Conservation (phyloP, 2,797 vertebrate species). For the Smutsia temminckii region DNA sequence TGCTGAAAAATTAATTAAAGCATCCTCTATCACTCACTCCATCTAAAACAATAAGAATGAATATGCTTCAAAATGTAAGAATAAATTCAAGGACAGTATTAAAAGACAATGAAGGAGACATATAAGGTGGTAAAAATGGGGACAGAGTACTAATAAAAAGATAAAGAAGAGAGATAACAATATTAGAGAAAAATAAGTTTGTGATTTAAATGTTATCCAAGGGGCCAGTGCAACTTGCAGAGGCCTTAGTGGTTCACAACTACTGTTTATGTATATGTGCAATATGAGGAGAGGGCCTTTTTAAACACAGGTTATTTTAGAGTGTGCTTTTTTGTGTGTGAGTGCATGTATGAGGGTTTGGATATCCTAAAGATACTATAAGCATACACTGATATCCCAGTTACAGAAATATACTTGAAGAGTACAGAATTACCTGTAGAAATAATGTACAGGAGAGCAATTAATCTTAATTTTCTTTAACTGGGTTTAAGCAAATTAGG, state of each 20-base stretch:
- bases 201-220: neutral
- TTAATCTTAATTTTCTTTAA: conserved; percentile 31
- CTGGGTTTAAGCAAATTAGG: neutral
- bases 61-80: neutral
- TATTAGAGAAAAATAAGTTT: neutral
- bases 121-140: neutral
- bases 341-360: neutral
- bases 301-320: neutral
- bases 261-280: neutral
- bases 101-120: neutral
- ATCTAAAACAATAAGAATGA: neutral
- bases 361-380: neutral
- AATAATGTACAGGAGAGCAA: neutral
- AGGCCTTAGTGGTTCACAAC: neutral
- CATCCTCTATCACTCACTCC: neutral
- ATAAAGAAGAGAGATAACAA: neutral
- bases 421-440: neutral
- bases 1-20: neutral
- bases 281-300: neutral
- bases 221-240: neutral
- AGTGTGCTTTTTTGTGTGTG: neutral
- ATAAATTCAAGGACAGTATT: neutral
- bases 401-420: neutral
- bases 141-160: neutral
- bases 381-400: neutral